Evolutionary conservation across 2,113 vertebrate species (phyloP), one percentile per base, ranked within the genome.

Genomic region (Illadopsis cleaveri): DNA sequence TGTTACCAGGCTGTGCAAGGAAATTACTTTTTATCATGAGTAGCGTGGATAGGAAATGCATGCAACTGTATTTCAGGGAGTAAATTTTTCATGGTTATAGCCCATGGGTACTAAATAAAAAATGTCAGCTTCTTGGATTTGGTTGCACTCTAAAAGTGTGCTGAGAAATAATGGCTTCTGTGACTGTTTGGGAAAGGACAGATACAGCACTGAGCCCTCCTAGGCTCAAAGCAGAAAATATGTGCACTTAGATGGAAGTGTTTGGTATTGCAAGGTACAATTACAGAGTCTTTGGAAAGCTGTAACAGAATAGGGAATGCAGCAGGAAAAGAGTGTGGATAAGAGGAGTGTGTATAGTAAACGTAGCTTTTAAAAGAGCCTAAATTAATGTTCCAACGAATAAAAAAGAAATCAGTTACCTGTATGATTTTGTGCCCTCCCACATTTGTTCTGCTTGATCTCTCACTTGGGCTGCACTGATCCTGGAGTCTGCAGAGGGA

Each of bases 1-100:
- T 95, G 87, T 93, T 95, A 64, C 82, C 45, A 82, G 51, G 30
- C 38, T 72, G 83, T 86, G 87, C 80, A 51, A 86, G 57, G 77
- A 97, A 96, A 95, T 96, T 73, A 83, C 81, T 73, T 96, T 96
- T 93, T 95, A 95, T 97, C 65, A 5, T 48, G 89, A 94, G 53
- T 42, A 38, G 58, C 92, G 80, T 94, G 93, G 86, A 79, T 96
- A 38, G 80, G 78, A 95, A 97, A 94, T 77, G 83, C 94, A 75
- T 83, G 88, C 79, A 95, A 80, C 90, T 91, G 84, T 94, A 83
- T 97, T 97, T 90, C 86, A 95, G 64, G 64, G 91, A 96, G 86
- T 97, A 92, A 92, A 96, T 96, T 96, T 98, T 98, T 97, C 94
- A 97, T 97, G 64, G 90, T 84, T 78, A 51, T 96, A 96, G 76